Base-by-base conservation (phyloP, 2,113 vertebrate genomes). In the Hippocampus guttulatus region DNA sequence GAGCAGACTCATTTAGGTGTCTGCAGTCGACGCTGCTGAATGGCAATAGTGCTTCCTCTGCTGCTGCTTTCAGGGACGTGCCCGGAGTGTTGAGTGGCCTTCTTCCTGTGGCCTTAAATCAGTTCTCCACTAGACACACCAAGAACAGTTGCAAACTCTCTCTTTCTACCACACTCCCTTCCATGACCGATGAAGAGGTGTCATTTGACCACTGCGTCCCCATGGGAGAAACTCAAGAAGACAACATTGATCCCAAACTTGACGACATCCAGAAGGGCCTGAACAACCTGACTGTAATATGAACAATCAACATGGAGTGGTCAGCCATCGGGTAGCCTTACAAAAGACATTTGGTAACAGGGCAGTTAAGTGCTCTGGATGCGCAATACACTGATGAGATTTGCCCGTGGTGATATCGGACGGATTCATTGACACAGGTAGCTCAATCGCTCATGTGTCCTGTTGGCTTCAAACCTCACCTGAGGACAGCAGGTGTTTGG, bases 1-100 rank as follows among this genome's bases (percentile, higher is more conserved):
- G 88, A 92, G 89, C 85, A 82, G 87, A 85, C 85, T 91, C 88
- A 91, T 91, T 93, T 91, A 92, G 86, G 88, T 40, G 71, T 85
- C 84, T 89, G 84, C 79, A 84, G 85, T 85, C 69, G 68, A 80
- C 63, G 75, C 82, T 87, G 68, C 82, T 92, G 88, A 92, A 91
- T 90, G 87, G 88, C 84, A 87, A 85, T 78, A 81, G 84, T 82
- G 85, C 88, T 92, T 92, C 90, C 91, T 92, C 88, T 87, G 87
- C 84, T 88, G 85, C 82, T 86, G 85, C 79, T 84, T 76, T 87
- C 81, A 78, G 79, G 79, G 84, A 92, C 90, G 90, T 92, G 90
- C 85, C 84, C 69, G 69, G 88, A 88, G 88, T 92, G 78, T 84
- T 79, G 85, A 93, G 84, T 52, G 88, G 85, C 78, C 81, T 71